phyloP scores from a whole-genome alignment of 1,140 invertebrate genomes.

The Drosophila leontia region DNA sequence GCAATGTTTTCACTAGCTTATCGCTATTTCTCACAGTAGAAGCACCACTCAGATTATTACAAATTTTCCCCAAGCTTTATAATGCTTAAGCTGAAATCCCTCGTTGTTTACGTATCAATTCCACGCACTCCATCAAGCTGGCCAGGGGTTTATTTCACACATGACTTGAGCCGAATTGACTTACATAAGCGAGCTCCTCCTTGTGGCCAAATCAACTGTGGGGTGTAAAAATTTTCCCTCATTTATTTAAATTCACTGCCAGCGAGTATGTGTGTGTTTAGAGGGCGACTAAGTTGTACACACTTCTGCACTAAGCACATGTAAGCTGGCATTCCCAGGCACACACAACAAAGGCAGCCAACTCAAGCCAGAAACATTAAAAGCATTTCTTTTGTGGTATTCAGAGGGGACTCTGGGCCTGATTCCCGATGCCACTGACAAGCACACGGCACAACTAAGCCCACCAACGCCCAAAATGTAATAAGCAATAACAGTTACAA shows the following conservation, averaged over 20 bases:
- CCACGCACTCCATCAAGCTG: slow-evolving; percentile 58
- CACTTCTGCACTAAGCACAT: slow-evolving; percentile 42
- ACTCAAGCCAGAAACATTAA: slow-evolving; percentile 53
- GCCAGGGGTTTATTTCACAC: slow-evolving; percentile 61
- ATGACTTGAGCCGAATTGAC: slow-evolving; percentile 43
- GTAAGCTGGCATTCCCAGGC: slow-evolving; percentile 38
- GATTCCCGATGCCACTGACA: slow-evolving; percentile 44
- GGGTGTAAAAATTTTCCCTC: slow-evolving; percentile 63
- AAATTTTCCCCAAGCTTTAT: slow-evolving; percentile 13
- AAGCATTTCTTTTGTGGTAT: slow-evolving; percentile 63
- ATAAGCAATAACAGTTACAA: slow-evolving; percentile 74
- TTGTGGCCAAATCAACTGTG: slow-evolving; percentile 28
- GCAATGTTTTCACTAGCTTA: slow-evolving; percentile 48
- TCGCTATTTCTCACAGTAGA: slow-evolving; percentile 16
- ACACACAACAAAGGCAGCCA: slow-evolving; percentile 11
- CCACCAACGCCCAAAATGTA: slow-evolving; percentile 46
- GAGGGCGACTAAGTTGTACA: slow-evolving; percentile 23
- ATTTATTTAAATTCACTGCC: slow-evolving; percentile 76
- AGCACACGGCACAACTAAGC: slow-evolving; percentile 61
- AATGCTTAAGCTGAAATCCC: neutral
- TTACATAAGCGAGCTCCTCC: slow-evolving; percentile 16
- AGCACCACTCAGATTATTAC: slow-evolving; percentile 4
- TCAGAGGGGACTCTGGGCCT: slow-evolving; percentile 9
- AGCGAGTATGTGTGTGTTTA: neutral
- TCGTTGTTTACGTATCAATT: slow-evolving; percentile 55